These are phyloP conservation scores for Bombylius discolor DNA, from an alignment of 2,888 invertebrate species.

Conservation along the genomic window DNA sequence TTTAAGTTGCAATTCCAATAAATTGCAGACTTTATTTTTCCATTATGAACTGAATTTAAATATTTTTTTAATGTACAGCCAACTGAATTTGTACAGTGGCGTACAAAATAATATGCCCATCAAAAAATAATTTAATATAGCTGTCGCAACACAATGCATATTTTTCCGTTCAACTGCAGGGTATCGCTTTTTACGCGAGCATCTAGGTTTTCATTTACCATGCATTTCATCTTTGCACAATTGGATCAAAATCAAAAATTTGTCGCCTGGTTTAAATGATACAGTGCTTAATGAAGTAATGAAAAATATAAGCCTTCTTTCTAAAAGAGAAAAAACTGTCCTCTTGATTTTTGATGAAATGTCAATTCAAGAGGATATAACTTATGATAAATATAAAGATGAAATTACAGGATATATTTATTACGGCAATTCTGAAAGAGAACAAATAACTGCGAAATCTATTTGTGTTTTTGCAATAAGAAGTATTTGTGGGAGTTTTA, in stretches of 20 bases:
- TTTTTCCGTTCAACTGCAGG: too few relatives aligned
- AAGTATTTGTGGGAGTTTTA: conserved; percentile 1
- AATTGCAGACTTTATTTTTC: too few relatives aligned
- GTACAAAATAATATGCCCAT: too few relatives aligned
- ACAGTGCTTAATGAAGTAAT: neutral
- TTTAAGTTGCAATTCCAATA: too few relatives aligned
- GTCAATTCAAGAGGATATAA: neutral
- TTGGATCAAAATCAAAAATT: neutral
- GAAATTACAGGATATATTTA: neutral
- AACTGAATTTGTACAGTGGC: too few relatives aligned
- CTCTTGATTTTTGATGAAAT: neutral
- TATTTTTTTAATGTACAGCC: too few relatives aligned
- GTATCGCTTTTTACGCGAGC: neutral
- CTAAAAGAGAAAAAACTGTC: neutral
- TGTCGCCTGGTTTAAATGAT: neutral
- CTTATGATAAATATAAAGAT: neutral
- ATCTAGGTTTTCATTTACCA: neutral
- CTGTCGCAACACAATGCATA: too few relatives aligned
- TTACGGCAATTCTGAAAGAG: neutral
- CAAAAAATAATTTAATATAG: too few relatives aligned
- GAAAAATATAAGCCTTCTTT: neutral
- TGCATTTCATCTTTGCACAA: neutral
- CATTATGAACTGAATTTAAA: too few relatives aligned
- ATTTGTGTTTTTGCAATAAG: conserved; percentile 1
- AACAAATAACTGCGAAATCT: neutral